Evolutionary conservation across 2,888 invertebrate species (phyloP).

Genomic region (Sphaeridia pumilis): DNA sequence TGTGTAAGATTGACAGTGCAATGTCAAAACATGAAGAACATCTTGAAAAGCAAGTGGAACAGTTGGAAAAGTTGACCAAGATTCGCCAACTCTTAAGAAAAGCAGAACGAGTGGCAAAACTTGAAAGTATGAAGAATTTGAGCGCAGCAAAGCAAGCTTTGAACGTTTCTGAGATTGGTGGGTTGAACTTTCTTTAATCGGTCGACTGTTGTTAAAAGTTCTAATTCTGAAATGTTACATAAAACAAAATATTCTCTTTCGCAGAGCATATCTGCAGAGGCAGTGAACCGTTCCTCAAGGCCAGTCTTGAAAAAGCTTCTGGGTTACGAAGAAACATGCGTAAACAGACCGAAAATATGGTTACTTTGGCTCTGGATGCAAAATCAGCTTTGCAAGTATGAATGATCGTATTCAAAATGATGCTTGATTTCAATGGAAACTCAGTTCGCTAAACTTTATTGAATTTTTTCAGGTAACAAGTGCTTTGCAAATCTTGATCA

Average conservation of each 20-base stretch:
- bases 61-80: constrained; percentile 1
- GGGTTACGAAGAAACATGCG: constrained; percentile 61
- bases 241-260: background rate
- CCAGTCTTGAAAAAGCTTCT: constrained; percentile 44
- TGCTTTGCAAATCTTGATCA: constrained; percentile 54
- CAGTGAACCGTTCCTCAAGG: constrained; percentile 21
- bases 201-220: background rate
- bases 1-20: constrained; percentile 23
- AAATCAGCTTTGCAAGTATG: constrained; percentile 56
- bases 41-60: background rate
- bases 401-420: constrained; percentile 1
- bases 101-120: constrained; percentile 6
- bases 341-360: constrained; percentile 62
- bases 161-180: constrained; percentile 29
- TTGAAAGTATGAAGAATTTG: constrained; percentile 9
- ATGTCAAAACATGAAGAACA: constrained; percentile 19
- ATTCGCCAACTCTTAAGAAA: constrained; percentile 12
- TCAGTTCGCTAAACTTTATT: background rate
- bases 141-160: constrained; percentile 18
- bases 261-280: constrained; percentile 15
- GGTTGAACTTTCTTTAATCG: background rate
- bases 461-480: constrained; percentile 44
- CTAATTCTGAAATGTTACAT: background rate
- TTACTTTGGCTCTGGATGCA: constrained; percentile 65
- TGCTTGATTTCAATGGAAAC: no score